Evolutionary conservation across 2,888 invertebrate genomes (phyloP), one percentile per base, ranked within the genome.

Genomic region (Drosophila meridionalis): DNA sequence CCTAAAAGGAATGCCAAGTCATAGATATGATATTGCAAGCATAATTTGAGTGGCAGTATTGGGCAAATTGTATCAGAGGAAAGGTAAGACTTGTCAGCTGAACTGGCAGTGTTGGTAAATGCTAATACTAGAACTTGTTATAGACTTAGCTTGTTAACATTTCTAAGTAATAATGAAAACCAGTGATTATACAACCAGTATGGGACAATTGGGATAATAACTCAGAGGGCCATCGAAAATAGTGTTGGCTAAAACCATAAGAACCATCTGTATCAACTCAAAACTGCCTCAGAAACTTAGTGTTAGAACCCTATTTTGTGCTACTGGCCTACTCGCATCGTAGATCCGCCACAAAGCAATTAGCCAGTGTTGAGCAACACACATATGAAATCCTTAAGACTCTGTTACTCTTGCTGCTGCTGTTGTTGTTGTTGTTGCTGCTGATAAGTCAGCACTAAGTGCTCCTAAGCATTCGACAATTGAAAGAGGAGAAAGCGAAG

Each of bases 391-490:
- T 66, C 52, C 66, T 66, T 53, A 14, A n/a, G n/a, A 42, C 42
- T 12, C 11, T 28, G 50, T 36, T 45, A 32, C 14, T 58, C 20
- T 38, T 40, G 26, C 9, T 34, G 34, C 20, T 55, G 43, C 14
- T 48, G 43, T 45, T 26, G 45, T 45, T 47, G 28, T n/a, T 52
- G n/a, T 20, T 50, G 50, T 52, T 52, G 34, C 14, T 14, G 53
- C 9, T 36, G 53, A 28, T 11, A 34, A 30, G 43, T 28, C 42
- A 45, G 64, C 77, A 74, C 65, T 74, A 74, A 77, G 53, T 58
- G 65, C 74, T 74, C 45, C 66, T 62, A 76, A 68, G 64, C 68
- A 71, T 76, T 79, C 82, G 76, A 79, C 82, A 76, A 82, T 68
- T 70, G 66, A 60, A 40, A 45, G 62, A 68, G 79, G 80, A 68